Percentiles rank a stretch among this genome's conserved stretches.
phyloP scores from a whole-genome alignment of 2,113 vertebrate species.

The Lathamus discolor region DNA sequence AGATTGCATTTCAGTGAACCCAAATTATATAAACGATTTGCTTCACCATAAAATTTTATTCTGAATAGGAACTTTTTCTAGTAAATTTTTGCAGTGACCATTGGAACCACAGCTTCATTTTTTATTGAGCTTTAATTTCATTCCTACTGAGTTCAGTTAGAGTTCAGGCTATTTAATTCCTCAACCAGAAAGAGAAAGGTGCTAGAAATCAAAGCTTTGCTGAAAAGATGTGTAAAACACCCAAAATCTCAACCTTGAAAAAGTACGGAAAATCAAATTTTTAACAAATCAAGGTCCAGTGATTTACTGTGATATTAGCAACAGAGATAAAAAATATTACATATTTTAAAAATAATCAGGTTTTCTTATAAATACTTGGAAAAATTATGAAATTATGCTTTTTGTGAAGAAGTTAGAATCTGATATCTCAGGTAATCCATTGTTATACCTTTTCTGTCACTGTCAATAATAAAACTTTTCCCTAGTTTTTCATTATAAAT shows the following conservation, averaged over 20 bases:
- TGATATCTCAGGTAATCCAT: neutral
- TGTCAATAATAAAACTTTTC: neutral
- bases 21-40: neutral
- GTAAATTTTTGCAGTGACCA: neutral
- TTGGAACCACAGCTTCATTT: slow-evolving; percentile 33
- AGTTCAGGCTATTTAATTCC: slow-evolving; percentile 41
- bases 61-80: neutral
- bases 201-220: slow-evolving; percentile 28
- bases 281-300: neutral
- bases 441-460: neutral
- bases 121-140: slow-evolving; percentile 18
- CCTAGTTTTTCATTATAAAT: neutral
- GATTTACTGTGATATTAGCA: neutral
- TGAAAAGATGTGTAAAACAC: neutral
- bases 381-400: neutral
- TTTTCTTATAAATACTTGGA: neutral
- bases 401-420: neutral
- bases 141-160: slow-evolving; percentile 30
- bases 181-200: slow-evolving; percentile 12
- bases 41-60: neutral
- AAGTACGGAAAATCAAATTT: neutral
- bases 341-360: neutral
- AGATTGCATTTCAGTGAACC: neutral
- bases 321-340: neutral
- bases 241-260: neutral